Evolutionary conservation across 2,888 invertebrate species (phyloP).

Genomic region (Calephelis perditalis): DNA sequence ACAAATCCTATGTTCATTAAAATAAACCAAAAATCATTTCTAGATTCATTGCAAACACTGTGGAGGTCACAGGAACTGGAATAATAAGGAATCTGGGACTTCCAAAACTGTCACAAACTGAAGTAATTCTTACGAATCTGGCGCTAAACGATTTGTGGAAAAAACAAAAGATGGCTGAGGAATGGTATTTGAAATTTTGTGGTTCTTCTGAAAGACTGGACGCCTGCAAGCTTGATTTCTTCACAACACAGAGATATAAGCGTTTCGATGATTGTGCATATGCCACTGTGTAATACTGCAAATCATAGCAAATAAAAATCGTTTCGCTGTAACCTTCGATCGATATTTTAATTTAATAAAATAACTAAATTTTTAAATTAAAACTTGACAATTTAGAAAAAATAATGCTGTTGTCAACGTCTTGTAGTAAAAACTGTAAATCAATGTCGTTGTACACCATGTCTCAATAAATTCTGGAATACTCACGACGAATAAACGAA

Average conservation of each 20-base stretch:
- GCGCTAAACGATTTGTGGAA: conserved; percentile 49
- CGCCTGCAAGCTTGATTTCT: conserved; percentile 45
- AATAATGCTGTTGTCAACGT: too few species aligned
- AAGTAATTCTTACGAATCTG: conserved; percentile 53
- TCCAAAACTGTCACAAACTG: conserved; percentile 61
- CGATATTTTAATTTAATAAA: too few species aligned
- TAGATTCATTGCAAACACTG: conserved; percentile 61
- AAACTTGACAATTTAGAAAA: too few species aligned
- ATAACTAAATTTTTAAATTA: too few species aligned
- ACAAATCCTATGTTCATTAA: neutral
- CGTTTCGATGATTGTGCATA: conserved; percentile 59
- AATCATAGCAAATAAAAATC: too few species aligned
- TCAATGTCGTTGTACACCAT: too few species aligned
- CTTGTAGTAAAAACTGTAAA: too few species aligned
- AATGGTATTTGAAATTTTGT: conserved; percentile 53
- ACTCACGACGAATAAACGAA: too few species aligned
- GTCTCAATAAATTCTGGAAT: too few species aligned
- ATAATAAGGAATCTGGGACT: conserved; percentile 65
- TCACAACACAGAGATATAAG: conserved; percentile 35
- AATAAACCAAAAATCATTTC: conserved; percentile 29
- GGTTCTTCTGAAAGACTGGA: conserved; percentile 43
- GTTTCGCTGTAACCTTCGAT: too few species aligned
- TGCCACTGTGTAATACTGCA: conserved; percentile 36
- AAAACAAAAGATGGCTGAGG: conserved; percentile 40
- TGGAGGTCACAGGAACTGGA: conserved; percentile 66